These are phyloP conservation scores for Nansenia antarctica DNA, from an alignment of 2,113 vertebrate genomes.

Conservation along the genomic window DNA sequence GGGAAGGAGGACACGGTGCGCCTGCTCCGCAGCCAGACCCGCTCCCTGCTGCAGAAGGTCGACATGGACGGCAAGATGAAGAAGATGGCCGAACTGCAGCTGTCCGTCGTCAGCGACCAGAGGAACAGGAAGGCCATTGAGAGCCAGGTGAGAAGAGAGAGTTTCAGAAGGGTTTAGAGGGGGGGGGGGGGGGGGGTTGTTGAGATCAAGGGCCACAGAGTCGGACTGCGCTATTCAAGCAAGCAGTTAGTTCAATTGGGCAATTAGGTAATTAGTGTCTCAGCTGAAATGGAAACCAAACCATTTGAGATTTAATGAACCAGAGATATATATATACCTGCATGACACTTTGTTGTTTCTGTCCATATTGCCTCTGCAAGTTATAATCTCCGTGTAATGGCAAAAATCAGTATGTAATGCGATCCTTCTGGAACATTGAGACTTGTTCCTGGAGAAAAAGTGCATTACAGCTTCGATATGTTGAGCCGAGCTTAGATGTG, in stretches of 20 bases:
- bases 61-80: constrained; percentile 92
- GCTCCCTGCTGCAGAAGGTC: constrained; percentile 82
- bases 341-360: not conserved
- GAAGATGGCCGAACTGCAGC: constrained; percentile 89
- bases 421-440: not conserved
- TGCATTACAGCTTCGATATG: too few relatives aligned
- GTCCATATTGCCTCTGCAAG: not conserved
- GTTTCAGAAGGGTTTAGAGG: too few relatives aligned
- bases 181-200: not conserved
- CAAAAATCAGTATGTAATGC: not conserved
- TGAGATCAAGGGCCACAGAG: not conserved
- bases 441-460: too few relatives aligned
- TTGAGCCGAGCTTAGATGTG: not conserved
- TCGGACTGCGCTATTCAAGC: not conserved
- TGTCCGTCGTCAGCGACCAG: constrained; percentile 82
- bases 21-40: constrained; percentile 81
- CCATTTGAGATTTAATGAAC: not conserved
- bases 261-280: constrained; percentile 22
- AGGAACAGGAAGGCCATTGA: constrained; percentile 88
- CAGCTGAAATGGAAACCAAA: constrained; percentile 7
- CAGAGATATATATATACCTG: constrained; percentile 1
- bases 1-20: constrained; percentile 85
- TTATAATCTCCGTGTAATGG: not conserved
- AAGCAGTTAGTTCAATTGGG: constrained; percentile 24
- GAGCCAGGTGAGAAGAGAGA: constrained; percentile 78